phyloP scores from a whole-genome alignment of 2,113 vertebrate genomes.

The Fulica atra region DNA sequence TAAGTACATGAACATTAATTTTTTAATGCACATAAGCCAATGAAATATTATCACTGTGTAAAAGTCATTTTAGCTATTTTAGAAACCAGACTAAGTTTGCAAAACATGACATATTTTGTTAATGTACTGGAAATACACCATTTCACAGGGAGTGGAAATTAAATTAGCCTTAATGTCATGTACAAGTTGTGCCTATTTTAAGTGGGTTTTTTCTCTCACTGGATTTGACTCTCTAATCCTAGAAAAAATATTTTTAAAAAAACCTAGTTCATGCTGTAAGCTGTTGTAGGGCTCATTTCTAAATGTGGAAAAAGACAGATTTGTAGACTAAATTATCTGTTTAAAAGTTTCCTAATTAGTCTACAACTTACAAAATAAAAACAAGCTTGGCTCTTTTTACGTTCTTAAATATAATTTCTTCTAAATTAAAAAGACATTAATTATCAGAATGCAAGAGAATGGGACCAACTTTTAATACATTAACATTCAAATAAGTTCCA shows the following conservation, averaged over 20 bases:
- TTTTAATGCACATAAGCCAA: neutral
- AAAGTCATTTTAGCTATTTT: neutral
- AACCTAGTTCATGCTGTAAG: neutral
- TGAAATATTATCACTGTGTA: neutral
- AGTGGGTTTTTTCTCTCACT: neutral
- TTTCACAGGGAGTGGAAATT: neutral
- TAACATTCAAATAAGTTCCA: neutral
- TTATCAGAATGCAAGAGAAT: neutral
- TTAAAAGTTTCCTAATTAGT: neutral
- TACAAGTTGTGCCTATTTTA: neutral
- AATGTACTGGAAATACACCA: neutral
- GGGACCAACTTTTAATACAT: neutral
- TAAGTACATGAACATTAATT: fast-evolving
- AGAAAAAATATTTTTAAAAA: neutral
- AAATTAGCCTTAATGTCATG: neutral
- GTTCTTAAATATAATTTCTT: neutral
- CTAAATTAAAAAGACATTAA: neutral
- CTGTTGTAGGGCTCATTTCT: neutral
- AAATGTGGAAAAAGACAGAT: neutral
- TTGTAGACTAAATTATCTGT: neutral
- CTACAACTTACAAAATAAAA: neutral
- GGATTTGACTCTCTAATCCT: neutral
- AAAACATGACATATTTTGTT: neutral
- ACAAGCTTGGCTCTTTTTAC: neutral
- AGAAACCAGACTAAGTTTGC: neutral